Conservation (phyloP, 2,113 vertebrate genomes). For the Boleophthalmus pectinirostris region DNA sequence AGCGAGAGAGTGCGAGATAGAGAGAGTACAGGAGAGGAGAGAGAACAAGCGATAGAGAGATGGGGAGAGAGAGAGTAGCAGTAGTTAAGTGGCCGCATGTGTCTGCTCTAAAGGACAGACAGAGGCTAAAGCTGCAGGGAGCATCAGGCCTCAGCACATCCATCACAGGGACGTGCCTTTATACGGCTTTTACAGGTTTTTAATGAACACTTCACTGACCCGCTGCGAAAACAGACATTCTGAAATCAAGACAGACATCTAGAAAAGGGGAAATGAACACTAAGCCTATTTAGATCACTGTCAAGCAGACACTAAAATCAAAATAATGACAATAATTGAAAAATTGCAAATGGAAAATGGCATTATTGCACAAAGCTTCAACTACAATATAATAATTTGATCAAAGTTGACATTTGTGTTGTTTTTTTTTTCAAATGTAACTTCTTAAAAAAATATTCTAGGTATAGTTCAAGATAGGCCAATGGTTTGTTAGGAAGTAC, state of each 20-base stretch:
- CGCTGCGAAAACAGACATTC: slow-evolving; percentile 23
- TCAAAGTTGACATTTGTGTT: too few relatives aligned
- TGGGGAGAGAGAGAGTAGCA: neutral
- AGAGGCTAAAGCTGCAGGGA: slow-evolving; percentile 3
- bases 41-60: too few relatives aligned
- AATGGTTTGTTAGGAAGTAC: too few relatives aligned
- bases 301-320: neutral
- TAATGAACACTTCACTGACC: slow-evolving; percentile 47
- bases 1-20: neutral
- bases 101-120: slow-evolving; percentile 14
- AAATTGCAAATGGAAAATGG: neutral
- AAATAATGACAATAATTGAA: neutral
- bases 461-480: too few relatives aligned
- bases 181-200: slow-evolving; percentile 35
- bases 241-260: slow-evolving; percentile 26
- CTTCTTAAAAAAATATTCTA: too few relatives aligned
- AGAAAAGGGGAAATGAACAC: slow-evolving; percentile 10
- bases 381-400: neutral
- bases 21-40: neutral
- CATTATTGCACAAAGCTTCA: neutral
- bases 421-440: too few relatives aligned
- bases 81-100: slow-evolving; percentile 50
- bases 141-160: slow-evolving; percentile 26
- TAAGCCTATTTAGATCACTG: slow-evolving; percentile 12
- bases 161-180: slow-evolving; percentile 8